Percentiles rank a stretch among this genome's conserved stretches.
Evolutionary conservation across 2,797 vertebrate genomes (phyloP).

Genomic region (Sphaeramia orbicularis): DNA sequence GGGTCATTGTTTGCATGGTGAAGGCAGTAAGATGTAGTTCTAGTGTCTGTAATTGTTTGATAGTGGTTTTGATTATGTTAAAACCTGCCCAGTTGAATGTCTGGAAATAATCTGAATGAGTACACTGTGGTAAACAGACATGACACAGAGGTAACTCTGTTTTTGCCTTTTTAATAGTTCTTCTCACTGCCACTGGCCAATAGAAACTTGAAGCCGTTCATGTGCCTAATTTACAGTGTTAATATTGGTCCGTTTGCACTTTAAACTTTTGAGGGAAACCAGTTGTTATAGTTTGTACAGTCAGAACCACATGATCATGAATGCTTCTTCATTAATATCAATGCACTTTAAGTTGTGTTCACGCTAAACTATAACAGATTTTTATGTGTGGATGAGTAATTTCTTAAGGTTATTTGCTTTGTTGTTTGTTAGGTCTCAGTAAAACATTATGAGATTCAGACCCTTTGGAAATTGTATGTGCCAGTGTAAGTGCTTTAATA

Average conservation of each 20-base stretch:
- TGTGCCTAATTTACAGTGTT: slow-evolving; percentile 65
- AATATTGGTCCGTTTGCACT: slow-evolving; percentile 22
- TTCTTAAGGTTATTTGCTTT: slow-evolving; percentile 9
- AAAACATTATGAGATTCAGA: slow-evolving; percentile 9
- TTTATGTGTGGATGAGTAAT: slow-evolving; percentile 3
- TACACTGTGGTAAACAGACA: not conserved
- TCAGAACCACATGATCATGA: slow-evolving; percentile 20
- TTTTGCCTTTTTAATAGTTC: slow-evolving; percentile 17
- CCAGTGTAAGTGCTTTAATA: slow-evolving; percentile 19
- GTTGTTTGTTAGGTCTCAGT: slow-evolving; percentile 1
- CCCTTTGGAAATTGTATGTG: slow-evolving; percentile 25
- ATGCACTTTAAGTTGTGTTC: slow-evolving; percentile 45
- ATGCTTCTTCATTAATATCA: not conserved
- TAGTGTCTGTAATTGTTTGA: not conserved
- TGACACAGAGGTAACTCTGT: not conserved
- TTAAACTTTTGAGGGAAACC: not conserved
- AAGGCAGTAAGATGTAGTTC: not conserved
- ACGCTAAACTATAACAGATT: slow-evolving; percentile 26
- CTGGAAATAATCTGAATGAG: not conserved
- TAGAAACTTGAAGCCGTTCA: slow-evolving; percentile 58
- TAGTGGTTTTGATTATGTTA: not conserved
- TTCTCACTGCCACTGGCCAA: slow-evolving; percentile 38
- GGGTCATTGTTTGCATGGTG: slow-evolving; percentile 13
- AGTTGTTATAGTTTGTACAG: slow-evolving; percentile 25
- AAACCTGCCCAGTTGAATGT: not conserved